Conservation (phyloP, 2,113 vertebrate genomes). For the Piaya cayana region DNA sequence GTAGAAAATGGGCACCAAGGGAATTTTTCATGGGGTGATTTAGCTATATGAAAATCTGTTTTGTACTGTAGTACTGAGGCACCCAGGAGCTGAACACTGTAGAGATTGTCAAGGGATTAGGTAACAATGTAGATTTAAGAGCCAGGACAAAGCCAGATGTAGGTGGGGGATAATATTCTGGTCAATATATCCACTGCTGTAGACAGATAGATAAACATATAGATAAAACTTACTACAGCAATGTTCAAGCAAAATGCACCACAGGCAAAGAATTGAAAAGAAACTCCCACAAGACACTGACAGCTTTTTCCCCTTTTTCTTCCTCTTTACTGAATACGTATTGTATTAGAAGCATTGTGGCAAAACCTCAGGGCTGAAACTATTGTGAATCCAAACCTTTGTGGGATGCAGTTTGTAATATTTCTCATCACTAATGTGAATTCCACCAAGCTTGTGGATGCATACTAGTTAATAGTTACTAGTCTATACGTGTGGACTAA, state of each 20-base stretch:
- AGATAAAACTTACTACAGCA: conserved; percentile 31
- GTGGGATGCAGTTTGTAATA: not conserved
- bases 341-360: not conserved
- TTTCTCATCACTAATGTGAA: not conserved
- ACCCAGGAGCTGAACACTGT: not conserved
- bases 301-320: not conserved
- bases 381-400: not conserved
- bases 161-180: conserved; percentile 16
- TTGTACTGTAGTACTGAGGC: not conserved
- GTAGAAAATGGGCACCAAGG: conserved; percentile 35
- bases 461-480: not conserved
- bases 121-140: conserved; percentile 61
- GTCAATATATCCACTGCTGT: conserved; percentile 41
- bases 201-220: conserved; percentile 52
- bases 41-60: conserved; percentile 59
- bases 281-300: not conserved
- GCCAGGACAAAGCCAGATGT: not conserved
- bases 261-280: conserved; percentile 21
- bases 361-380: not conserved
- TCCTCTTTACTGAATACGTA: not conserved
- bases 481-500: conserved; percentile 15
- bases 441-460: not conserved
- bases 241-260: not conserved
- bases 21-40: conserved; percentile 57
- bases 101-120: conserved; percentile 37